Base-by-base conservation (phyloP, 2,113 vertebrate genomes). In the Cheirogaleus medius region DNA sequence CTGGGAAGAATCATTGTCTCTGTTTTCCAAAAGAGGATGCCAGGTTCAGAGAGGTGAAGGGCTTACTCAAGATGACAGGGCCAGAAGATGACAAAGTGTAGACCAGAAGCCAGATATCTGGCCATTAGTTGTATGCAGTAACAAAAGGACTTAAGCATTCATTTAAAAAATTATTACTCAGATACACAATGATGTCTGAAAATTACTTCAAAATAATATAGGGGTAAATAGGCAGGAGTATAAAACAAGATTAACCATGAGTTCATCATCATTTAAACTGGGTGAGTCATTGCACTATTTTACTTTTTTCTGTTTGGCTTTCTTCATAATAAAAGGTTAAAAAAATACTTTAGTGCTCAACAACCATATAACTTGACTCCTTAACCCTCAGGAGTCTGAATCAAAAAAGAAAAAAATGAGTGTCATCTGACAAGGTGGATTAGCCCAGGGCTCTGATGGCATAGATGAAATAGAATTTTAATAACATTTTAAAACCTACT, bases 271-370 rank as follows among this genome's bases (percentile, higher is more conserved):
- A 54, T 6, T 63, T 63, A 44, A 52, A 80, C 52, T 5, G 5
- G 39, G 12, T 1, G 1, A 49, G 0, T 42, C 56, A 6, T 0
- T 76, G 42, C 10, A 17, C 42, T 63, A 29, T 14, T 80, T 47
- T 52, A 15, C 58, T 42, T 76, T 87, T 74, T 47, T 90, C 64
- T 15, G 9, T 34, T 23, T 80, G 21, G 44, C 44, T 42, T 69
- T 81, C 73, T 88, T 84, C 47, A 37, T 39, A 63, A 58, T 34
- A 78, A 68, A 68, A 68, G 8, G 23, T 52, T 88, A 68, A 63
- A 94, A 81, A 73, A 71, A 37, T 15, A 87, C 58, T 68, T 39
- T 37, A 9, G 10, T 2, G 5, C 7, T 82, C 80, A 66, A 49
- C n/a, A 66, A 47, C 23, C 49, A n/a, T 0, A 27, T 14, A 87